Evolutionary conservation across 2,113 vertebrate genomes (phyloP).

Genomic region (human (Homo sapiens)): DNA sequence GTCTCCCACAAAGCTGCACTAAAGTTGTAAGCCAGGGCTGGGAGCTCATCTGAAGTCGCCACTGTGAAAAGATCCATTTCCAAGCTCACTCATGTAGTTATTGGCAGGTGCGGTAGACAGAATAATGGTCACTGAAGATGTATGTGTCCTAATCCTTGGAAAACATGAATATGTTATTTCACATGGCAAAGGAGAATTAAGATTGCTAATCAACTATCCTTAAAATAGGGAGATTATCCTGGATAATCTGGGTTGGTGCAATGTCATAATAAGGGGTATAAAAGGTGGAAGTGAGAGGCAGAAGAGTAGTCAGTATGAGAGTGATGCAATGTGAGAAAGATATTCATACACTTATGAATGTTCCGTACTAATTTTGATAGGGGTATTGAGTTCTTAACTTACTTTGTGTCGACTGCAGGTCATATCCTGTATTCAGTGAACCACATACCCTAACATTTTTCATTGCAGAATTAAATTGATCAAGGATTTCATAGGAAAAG

Average conservation of each 20-base stretch:
- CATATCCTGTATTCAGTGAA: not conserved
- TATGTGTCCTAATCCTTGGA: not conserved
- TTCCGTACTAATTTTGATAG: not conserved
- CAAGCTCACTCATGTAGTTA: not conserved
- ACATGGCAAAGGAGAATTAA: not conserved
- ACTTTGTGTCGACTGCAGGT: not conserved
- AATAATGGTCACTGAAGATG: not conserved
- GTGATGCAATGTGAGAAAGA: not conserved
- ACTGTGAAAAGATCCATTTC: not conserved
- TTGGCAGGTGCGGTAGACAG: not conserved
- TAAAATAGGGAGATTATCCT: not conserved
- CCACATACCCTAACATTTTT: not conserved
- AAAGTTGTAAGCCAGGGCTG: not conserved
- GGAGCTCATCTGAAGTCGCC: not conserved
- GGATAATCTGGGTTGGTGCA: not conserved
- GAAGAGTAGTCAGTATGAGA: not conserved
- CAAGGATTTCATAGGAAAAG: slow-evolving; percentile 14
- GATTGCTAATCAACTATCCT: not conserved
- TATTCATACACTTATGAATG: not conserved
- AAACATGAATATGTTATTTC: not conserved
- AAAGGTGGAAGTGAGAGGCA: not conserved
- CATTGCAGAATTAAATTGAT: not conserved
- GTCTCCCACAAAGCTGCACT: not conserved
- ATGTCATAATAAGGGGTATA: not conserved
- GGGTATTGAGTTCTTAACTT: not conserved